Evolutionary conservation across 1,140 invertebrate genomes (phyloP).

Genomic region (Teleogryllus occipitalis): DNA sequence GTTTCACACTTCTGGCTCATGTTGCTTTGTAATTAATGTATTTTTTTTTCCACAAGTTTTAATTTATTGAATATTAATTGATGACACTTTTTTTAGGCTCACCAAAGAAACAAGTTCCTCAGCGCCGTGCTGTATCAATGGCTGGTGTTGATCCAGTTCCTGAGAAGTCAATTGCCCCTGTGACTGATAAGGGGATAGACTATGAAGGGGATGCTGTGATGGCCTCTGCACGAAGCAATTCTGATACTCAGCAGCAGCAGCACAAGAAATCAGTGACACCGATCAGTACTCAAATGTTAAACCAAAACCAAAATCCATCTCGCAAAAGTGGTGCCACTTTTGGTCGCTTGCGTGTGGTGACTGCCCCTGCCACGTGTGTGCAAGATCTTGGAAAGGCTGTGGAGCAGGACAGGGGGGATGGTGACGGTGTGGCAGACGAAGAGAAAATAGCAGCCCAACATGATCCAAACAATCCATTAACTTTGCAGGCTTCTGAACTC

Average conservation of each 20-base stretch:
- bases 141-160: slow-evolving; percentile 37
- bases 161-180: slow-evolving; percentile 24
- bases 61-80: neutral
- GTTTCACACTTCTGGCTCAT: no score
- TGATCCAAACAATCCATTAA: slow-evolving; percentile 10
- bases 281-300: neutral
- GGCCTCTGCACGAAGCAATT: slow-evolving; percentile 40
- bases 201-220: slow-evolving; percentile 45
- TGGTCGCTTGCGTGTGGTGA: slow-evolving; percentile 50
- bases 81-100: slow-evolving; percentile 29
- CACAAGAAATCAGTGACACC: neutral
- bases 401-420: slow-evolving; percentile 19
- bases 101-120: slow-evolving; percentile 39
- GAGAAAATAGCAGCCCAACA: neutral
- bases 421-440: slow-evolving; percentile 24
- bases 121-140: slow-evolving; percentile 44
- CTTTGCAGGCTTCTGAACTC: slow-evolving; percentile 22
- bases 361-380: slow-evolving; percentile 47
- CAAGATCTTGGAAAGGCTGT: slow-evolving; percentile 36
- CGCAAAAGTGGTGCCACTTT: slow-evolving; percentile 38
- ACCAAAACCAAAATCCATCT: neutral
- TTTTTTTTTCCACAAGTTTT: no score
- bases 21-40: no score
- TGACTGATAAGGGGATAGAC: slow-evolving; percentile 30
- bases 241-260: slow-evolving; percentile 26